Conservation (phyloP, 2,797 vertebrate genomes). For the Sparidentex hasta region DNA sequence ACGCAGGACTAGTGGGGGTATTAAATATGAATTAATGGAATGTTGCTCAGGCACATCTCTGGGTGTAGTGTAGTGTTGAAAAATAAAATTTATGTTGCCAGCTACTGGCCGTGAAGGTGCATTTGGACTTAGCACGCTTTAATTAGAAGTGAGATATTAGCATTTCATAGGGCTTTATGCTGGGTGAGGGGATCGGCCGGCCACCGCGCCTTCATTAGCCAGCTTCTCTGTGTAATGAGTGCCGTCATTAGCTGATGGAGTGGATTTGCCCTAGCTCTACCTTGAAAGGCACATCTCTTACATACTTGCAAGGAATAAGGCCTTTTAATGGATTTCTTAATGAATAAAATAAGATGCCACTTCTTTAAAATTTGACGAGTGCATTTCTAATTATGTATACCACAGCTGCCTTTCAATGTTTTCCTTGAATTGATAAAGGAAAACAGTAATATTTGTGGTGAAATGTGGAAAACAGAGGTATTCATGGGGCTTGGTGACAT, state of each 20-base stretch:
- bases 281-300: slow-evolving; percentile 99
- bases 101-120: slow-evolving; percentile 88
- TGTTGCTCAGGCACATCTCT: slow-evolving; percentile 81
- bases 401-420: slow-evolving; percentile 33
- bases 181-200: slow-evolving; percentile 93
- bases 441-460: neutral
- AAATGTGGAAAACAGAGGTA: slow-evolving; percentile 11
- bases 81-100: slow-evolving; percentile 87
- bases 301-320: slow-evolving; percentile 95
- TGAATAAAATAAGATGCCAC: slow-evolving; percentile 98
- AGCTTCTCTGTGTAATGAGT: slow-evolving; percentile 98
- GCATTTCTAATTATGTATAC: slow-evolving; percentile 89
- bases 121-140: slow-evolving; percentile 97
- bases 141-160: slow-evolving; percentile 99
- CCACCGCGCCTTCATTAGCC: slow-evolving; percentile 97
- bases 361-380: slow-evolving; percentile 94
- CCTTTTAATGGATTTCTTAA: slow-evolving; percentile 97
- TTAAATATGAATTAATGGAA: slow-evolving; percentile 88
- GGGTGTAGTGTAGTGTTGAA: slow-evolving; percentile 81
- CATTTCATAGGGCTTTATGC: slow-evolving; percentile 98
- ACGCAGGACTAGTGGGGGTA: slow-evolving; percentile 69
- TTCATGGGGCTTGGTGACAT: neutral
- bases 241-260: slow-evolving; percentile 99
- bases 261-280: slow-evolving; percentile 96
- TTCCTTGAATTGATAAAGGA: slow-evolving; percentile 1